Evolutionary conservation across 1,140 invertebrate species (phyloP).

Genomic region (Drosophila leontia): DNA sequence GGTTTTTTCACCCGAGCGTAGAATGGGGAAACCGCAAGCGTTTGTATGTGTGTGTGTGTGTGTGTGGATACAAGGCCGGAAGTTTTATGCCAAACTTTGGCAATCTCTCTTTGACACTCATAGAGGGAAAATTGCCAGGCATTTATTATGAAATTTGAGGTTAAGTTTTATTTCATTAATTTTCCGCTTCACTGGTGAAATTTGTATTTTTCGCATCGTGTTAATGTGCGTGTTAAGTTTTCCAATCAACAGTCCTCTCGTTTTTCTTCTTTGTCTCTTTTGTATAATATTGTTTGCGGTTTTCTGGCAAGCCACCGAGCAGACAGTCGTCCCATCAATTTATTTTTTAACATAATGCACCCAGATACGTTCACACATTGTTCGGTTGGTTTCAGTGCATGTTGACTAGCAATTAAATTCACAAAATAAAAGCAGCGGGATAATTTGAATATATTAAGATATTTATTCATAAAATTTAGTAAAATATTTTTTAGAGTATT

Average conservation of each 20-base stretch:
- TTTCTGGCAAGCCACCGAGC: conserved; percentile 36
- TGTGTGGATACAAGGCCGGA: conserved; percentile 18
- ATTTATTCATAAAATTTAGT: conserved; percentile 4
- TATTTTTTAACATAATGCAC: conserved; percentile 27
- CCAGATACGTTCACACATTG: background rate
- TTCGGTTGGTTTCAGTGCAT: background rate
- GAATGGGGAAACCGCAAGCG: conserved; percentile 46
- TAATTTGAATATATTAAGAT: background rate
- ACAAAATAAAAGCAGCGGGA: background rate
- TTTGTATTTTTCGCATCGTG: conserved; percentile 27
- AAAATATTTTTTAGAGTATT: background rate
- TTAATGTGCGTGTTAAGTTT: conserved; percentile 46
- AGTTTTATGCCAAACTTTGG: conserved; percentile 64
- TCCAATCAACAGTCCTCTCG: conserved; percentile 49
- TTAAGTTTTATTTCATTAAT: conserved; percentile 76
- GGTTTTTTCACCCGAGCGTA: conserved; percentile 6
- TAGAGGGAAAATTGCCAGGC: conserved; percentile 39
- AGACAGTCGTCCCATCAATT: conserved; percentile 29
- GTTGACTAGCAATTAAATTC: conserved; percentile 17
- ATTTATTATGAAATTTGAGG: conserved; percentile 65
- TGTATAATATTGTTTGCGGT: conserved; percentile 35
- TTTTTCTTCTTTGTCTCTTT: background rate
- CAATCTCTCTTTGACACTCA: conserved; percentile 36
- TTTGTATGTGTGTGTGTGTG: conserved; percentile 25
- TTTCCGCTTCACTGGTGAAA: conserved; percentile 48